Conservation (phyloP, 2,888 invertebrate species). For the Cynaeus angustus region DNA sequence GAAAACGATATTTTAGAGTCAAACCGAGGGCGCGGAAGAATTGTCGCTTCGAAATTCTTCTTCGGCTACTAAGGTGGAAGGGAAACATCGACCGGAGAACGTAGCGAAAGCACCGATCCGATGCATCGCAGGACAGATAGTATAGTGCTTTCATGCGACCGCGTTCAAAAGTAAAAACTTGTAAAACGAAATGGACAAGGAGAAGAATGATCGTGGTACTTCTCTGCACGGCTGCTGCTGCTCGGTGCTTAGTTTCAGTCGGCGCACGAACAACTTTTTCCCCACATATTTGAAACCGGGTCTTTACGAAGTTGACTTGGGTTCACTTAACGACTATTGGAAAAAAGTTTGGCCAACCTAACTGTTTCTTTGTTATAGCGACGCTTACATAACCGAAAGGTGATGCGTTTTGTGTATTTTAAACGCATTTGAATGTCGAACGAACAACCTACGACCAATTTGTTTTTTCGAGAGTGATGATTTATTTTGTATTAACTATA, state of each 20-base stretch:
- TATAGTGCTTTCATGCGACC: constrained; percentile 54
- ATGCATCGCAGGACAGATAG: constrained; percentile 52
- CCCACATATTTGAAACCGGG: constrained; percentile 59
- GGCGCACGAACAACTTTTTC: constrained; percentile 59
- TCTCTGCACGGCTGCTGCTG: constrained; percentile 21
- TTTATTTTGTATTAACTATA: constrained; percentile 36
- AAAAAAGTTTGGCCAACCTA: constrained; percentile 55
- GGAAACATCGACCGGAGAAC: constrained; percentile 39
- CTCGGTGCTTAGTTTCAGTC: constrained; percentile 53
- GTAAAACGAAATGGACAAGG: constrained; percentile 60
- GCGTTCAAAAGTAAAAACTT: constrained; percentile 61
- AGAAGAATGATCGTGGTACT: constrained; percentile 52
- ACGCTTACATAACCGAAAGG: constrained; percentile 39
- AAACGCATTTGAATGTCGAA: constrained; percentile 26
- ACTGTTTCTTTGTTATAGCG: constrained; percentile 53
- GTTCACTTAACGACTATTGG: constrained; percentile 55
- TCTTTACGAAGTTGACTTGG: constrained; percentile 56
- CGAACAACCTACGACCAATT: constrained; percentile 21
- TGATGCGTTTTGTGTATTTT: constrained; percentile 28
- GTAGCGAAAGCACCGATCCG: constrained; percentile 38
- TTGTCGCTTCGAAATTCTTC: constrained; percentile 54
- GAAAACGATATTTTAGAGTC: constrained; percentile 45
- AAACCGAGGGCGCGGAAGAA: constrained; percentile 48
- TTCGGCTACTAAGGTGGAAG: constrained; percentile 45
- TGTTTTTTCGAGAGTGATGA: constrained; percentile 19